Evolutionary conservation across 1,140 invertebrate genomes (phyloP), one percentile per base, ranked within the genome.

Genomic region (Vanessa atalanta): DNA sequence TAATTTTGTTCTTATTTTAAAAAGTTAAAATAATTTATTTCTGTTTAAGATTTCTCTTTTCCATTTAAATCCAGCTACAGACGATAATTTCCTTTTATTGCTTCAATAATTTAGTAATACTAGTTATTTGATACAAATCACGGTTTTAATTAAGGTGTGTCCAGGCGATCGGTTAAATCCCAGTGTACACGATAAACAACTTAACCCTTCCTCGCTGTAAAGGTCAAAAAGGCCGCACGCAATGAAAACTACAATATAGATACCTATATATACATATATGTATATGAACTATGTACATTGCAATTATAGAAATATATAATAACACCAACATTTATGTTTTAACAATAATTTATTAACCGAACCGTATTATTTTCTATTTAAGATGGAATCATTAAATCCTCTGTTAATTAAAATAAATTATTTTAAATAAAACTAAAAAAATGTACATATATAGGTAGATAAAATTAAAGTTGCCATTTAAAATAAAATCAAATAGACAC

Each of bases 141-240:
- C 67, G 50, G 76, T 72, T 78, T 78, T 78, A 78, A 75, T 78
- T 78, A 78, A 78, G 76, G 76, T 78, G 76, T 78, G 76, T 72
- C 73, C 65, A 60, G 43, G 65, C 50, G 51, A 70, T 75, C 55
- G 76, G 69, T 48, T 61, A 69, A 70, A 55, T 61, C 55, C 23
- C 23, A 26, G 55, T 75, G 73, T 71, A 71, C 47, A 67, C 73
- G 69, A 83, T 83, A 83, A 82, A 83, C 79, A 78, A 79, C 73
- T 78, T 82, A 79, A 82, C 82, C 80, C 79, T 75, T 77, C 74
- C 78, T 72, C 75, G 73, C 67, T 70, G 65, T 69, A 83, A 81
- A 85, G 85, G 85, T 89, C 85, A 79, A 74, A 70, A 81, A 82
- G 83, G 79, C 75, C 83, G 83, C 88, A 88, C 84, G 88, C 86